Percentiles rank a stretch among this genome's conserved stretches.
Evolutionary conservation across 1,140 invertebrate genomes (phyloP).

Genomic region (Rhopalosiphum padi): DNA sequence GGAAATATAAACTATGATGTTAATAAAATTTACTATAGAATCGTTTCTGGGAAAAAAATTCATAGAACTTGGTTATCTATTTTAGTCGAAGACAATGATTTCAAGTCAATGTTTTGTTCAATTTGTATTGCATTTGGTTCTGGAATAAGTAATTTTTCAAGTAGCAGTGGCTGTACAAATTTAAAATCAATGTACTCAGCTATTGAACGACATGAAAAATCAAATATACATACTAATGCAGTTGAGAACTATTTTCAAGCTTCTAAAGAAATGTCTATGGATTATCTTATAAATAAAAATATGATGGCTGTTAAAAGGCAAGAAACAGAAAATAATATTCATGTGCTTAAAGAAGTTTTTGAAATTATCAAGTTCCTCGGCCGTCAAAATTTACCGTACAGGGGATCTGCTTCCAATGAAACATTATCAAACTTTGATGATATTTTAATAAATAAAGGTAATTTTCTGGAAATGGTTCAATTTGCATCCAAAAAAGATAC

Average conservation of each 20-base stretch:
- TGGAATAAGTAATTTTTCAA: not conserved
- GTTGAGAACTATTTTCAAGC: not conserved
- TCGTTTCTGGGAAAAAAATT: not conserved
- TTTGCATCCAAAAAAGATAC: not conserved
- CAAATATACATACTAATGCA: not conserved
- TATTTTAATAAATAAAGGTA: not conserved
- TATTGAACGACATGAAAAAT: conserved; percentile 35
- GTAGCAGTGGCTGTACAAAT: not conserved
- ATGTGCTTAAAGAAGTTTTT: not conserved
- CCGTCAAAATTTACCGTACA: not conserved
- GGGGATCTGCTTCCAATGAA: not conserved
- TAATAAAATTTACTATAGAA: not conserved
- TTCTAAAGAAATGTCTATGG: not conserved
- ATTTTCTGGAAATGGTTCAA: not conserved
- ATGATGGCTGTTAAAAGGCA: not conserved
- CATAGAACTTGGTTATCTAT: not conserved
- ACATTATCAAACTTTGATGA: not conserved
- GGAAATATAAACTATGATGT: not conserved
- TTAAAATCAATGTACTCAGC: not conserved
- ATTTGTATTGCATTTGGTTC: conserved; percentile 17
- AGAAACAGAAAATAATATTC: not conserved
- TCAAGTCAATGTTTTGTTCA: not conserved
- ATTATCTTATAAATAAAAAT: not conserved
- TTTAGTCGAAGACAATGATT: not conserved
- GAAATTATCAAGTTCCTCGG: not conserved